Percentiles rank a stretch among this genome's conserved stretches.
Conservation (phyloP, 2,888 invertebrate species). For the Temnothorax ravouxi region DNA sequence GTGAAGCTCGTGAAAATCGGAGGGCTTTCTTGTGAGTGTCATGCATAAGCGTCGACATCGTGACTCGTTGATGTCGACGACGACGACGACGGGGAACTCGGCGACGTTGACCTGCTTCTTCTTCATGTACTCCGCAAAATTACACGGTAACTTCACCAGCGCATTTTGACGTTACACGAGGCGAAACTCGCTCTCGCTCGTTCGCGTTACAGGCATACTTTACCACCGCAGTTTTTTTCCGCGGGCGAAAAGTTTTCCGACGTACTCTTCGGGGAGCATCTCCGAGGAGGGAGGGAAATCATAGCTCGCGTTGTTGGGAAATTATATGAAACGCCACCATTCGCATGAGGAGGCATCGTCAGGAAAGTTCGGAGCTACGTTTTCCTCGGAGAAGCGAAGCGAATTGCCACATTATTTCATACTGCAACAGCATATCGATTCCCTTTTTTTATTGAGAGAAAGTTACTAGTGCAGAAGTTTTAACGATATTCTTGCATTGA, state of each 20-base stretch:
- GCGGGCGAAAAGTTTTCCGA: conserved; percentile 43
- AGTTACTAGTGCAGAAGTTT: conserved; percentile 18
- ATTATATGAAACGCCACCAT: conserved; percentile 42
- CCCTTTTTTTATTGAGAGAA: not conserved
- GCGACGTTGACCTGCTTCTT: conserved; percentile 39
- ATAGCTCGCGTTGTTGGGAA: conserved; percentile 46
- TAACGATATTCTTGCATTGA: conserved; percentile 5
- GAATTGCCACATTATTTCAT: conserved; percentile 29
- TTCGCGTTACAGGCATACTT: conserved; percentile 45
- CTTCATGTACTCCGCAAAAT: conserved; percentile 52
- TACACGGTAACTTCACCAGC: conserved; percentile 54
- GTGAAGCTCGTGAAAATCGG: conserved; percentile 32
- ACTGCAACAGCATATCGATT: conserved; percentile 21
- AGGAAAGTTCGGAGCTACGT: conserved; percentile 24
- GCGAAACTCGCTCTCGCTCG: not conserved
- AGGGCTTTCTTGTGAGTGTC: conserved; percentile 42
- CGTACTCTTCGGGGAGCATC: conserved; percentile 40
- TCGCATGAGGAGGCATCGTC: conserved; percentile 26
- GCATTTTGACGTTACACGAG: conserved; percentile 53
- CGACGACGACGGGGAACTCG: conserved; percentile 24
- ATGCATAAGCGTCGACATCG: conserved; percentile 27
- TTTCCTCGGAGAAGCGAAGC: not conserved
- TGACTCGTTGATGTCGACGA: conserved; percentile 22
- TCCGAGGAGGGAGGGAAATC: conserved; percentile 40
- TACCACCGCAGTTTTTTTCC: conserved; percentile 39